Evolutionary conservation across 2,888 invertebrate genomes (phyloP).

Genomic region (Noctua janthina): DNA sequence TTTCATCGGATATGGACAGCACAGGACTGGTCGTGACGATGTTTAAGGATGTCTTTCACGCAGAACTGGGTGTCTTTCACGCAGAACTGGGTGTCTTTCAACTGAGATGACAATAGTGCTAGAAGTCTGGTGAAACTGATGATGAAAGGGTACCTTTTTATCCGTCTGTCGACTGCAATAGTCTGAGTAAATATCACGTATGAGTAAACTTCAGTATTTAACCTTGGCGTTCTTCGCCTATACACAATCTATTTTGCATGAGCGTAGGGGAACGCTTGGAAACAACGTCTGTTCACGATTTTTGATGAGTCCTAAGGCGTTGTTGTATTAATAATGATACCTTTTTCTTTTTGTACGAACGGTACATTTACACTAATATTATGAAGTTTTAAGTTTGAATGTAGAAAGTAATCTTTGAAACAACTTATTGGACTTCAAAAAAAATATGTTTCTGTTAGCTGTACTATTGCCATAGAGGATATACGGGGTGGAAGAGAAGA

Average conservation of each 20-base stretch:
- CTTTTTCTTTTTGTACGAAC: not conserved
- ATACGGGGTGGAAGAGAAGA: too few species aligned
- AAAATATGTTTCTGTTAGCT: too few species aligned
- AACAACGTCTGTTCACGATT: conserved; percentile 4
- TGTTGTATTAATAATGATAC: not conserved
- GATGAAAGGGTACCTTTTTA: not conserved
- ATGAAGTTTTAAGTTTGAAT: too few species aligned
- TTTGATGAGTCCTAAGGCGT: not conserved
- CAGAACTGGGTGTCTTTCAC: not conserved
- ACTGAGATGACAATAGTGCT: not conserved
- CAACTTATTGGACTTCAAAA: too few species aligned
- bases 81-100: not conserved
- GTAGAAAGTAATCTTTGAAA: too few species aligned
- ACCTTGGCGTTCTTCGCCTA: not conserved
- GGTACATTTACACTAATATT: too few species aligned
- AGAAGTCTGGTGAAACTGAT: not conserved
- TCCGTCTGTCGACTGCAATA: not conserved
- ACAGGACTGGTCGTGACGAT: too few species aligned
- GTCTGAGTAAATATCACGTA: not conserved
- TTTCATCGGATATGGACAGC: too few species aligned
- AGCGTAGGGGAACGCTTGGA: not conserved
- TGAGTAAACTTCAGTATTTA: not conserved
- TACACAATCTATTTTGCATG: conserved; percentile 22
- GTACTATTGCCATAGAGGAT: too few species aligned
- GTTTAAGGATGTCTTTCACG: not conserved